Conservation (phyloP, 1,140 invertebrate genomes). For the Oryctes rhinoceros region DNA sequence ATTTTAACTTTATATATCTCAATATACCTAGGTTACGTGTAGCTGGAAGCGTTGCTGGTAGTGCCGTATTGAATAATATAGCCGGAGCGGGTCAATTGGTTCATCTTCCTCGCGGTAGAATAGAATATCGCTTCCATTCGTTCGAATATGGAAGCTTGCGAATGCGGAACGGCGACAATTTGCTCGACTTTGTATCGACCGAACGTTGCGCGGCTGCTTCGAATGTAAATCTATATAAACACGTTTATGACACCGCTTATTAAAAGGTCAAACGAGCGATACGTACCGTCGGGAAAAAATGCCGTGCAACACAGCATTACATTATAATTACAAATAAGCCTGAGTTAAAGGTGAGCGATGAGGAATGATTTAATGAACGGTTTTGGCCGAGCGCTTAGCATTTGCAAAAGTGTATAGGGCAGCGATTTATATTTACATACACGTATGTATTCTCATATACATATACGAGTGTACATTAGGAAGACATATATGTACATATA, state of each 20-base stretch:
- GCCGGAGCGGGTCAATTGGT: not conserved
- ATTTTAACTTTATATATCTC: not conserved
- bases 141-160: not conserved
- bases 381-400: not conserved
- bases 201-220: not conserved
- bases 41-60: not conserved
- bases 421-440: no score
- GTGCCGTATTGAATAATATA: not conserved
- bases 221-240: constrained; percentile 3
- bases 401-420: not conserved
- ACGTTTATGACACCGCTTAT: not conserved
- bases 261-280: constrained; percentile 18
- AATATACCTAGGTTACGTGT: not conserved
- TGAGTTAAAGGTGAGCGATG: not conserved
- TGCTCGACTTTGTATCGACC: not conserved
- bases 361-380: constrained; percentile 13
- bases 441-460: no score
- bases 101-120: not conserved
- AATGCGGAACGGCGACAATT: not conserved
- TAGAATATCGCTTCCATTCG: constrained; percentile 21
- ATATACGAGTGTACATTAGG: no score
- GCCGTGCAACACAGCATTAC: not conserved
- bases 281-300: not conserved
- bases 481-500: no score
- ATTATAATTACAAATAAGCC: not conserved